Conservation (phyloP, 2,113 vertebrate genomes). For the Pogonocichla stellata region DNA sequence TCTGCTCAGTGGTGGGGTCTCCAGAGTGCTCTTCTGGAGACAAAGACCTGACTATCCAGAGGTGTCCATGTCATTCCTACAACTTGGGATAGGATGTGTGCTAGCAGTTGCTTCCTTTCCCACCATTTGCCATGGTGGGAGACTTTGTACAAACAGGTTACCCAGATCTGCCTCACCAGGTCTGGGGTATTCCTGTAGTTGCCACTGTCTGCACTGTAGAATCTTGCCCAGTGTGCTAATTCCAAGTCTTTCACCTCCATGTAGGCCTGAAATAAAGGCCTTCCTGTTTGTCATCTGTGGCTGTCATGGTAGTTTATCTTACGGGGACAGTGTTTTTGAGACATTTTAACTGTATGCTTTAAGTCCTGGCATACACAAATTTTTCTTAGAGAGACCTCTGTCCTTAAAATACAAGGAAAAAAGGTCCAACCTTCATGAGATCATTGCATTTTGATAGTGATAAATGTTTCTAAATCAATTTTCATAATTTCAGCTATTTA, state of each 20-base stretch:
- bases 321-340: neutral
- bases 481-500: neutral
- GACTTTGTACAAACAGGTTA: neutral
- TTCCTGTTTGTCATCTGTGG: neutral
- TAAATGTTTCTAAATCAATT: neutral
- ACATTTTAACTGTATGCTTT: neutral
- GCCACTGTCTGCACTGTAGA: neutral
- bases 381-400: neutral
- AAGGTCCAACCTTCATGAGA: neutral
- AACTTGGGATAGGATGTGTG: neutral
- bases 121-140: neutral
- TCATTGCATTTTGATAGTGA: neutral
- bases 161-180: neutral
- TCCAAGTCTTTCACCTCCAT: neutral
- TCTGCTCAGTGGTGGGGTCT: accelerated
- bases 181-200: accelerated
- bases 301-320: neutral
- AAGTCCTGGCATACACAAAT: no score
- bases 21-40: no score
- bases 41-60: neutral
- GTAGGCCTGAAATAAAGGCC: neutral
- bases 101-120: neutral
- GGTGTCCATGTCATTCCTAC: neutral
- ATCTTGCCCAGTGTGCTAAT: neutral
- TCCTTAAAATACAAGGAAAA: neutral